Conservation (phyloP, 1,140 invertebrate genomes). For the Medauroidea extradentata region DNA sequence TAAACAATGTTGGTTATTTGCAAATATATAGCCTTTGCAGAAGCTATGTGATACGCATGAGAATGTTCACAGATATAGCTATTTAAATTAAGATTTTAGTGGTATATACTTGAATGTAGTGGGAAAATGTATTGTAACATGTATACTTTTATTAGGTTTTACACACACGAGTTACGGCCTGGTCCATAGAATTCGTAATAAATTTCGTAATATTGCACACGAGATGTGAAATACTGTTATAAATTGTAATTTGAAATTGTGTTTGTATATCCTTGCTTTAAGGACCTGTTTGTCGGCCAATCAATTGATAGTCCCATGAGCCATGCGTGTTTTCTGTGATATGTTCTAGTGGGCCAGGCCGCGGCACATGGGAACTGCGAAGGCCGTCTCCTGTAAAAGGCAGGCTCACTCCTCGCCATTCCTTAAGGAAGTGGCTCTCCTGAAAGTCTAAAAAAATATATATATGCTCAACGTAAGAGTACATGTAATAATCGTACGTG, state of each 20-base stretch:
- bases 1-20: background rate
- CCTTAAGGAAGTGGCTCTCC: background rate
- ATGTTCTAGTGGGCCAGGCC: constrained; percentile 15
- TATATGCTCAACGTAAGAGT: no score
- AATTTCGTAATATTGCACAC: constrained; percentile 9
- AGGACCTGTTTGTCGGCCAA: background rate
- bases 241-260: background rate
- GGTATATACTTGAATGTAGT: constrained; percentile 1
- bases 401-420: constrained; percentile 14
- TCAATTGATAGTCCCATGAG: background rate
- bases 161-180: constrained; percentile 12
- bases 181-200: constrained; percentile 15
- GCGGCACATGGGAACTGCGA: background rate
- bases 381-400: constrained; percentile 4
- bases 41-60: background rate
- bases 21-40: background rate
- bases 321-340: constrained; percentile 15
- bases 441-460: background rate
- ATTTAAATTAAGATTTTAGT: constrained; percentile 4
- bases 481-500: background rate
- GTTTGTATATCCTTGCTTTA: background rate
- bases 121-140: constrained; percentile 3
- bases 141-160: constrained; percentile 4
- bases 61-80: constrained; percentile 5
- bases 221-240: constrained; percentile 1